Evolutionary conservation across 2,888 invertebrate species (phyloP).

Genomic region (Exocentrus adspersus): DNA sequence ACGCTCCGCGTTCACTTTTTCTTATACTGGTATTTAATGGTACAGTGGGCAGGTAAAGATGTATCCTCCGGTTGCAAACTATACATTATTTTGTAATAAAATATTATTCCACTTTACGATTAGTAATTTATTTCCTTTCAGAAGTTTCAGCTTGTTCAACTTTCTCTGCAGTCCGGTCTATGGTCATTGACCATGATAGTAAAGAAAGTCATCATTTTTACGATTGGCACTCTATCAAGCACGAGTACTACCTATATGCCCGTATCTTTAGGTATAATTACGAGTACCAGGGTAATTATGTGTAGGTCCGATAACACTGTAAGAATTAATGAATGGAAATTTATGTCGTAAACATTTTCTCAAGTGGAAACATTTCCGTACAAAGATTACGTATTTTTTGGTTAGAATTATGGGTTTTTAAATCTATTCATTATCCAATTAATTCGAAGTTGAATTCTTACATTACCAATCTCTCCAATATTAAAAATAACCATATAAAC

Average conservation of each 20-base stretch:
- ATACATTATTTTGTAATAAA: background rate
- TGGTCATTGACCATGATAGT: constrained; percentile 13
- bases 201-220: constrained; percentile 20
- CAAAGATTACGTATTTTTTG: background rate
- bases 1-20: background rate
- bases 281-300: too few species aligned
- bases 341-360: constrained; percentile 9
- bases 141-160: background rate
- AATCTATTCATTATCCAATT: too few species aligned
- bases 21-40: constrained; percentile 1
- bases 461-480: too few species aligned
- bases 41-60: background rate
- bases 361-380: constrained; percentile 6
- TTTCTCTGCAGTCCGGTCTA: constrained; percentile 1
- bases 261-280: background rate
- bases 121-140: background rate
- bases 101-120: background rate
- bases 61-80: background rate
- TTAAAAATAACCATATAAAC: too few species aligned
- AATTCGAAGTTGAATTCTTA: too few species aligned
- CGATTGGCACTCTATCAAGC: background rate
- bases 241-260: too few species aligned
- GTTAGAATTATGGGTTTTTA: background rate
- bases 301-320: background rate
- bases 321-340: constrained; percentile 11